phyloP scores from a whole-genome alignment of 2,888 invertebrate species.

The Lydus trimaculatus region DNA sequence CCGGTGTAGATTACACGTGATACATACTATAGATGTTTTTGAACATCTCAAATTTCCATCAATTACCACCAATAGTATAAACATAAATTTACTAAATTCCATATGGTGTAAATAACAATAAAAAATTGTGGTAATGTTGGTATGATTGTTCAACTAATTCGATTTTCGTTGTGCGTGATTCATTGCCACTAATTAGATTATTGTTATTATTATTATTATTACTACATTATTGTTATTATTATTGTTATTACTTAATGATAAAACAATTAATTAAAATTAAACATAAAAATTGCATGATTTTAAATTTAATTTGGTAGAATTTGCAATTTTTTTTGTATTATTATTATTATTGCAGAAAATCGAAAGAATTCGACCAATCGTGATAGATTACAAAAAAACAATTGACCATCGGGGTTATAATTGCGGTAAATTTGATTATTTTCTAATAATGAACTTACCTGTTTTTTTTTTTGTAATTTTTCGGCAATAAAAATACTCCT shows the following conservation, averaged over 20 bases:
- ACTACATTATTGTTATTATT: too few relatives aligned
- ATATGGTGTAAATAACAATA: background rate
- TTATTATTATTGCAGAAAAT: too few relatives aligned
- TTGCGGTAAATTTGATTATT: background rate
- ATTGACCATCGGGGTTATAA: background rate
- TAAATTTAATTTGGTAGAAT: background rate
- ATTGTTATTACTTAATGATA: background rate
- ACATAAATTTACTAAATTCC: background rate
- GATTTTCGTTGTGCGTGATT: background rate
- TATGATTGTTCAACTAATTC: background rate
- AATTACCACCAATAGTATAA: background rate
- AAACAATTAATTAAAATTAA: background rate
- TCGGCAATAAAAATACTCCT: background rate
- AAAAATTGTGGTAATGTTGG: background rate
- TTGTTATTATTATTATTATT: background rate
- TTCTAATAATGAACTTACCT: background rate
- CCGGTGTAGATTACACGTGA: too few relatives aligned
- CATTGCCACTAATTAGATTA: background rate
- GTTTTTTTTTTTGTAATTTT: background rate
- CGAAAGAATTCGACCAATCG: background rate
- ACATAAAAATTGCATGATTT: background rate
- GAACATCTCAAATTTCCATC: background rate
- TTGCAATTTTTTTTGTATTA: background rate
- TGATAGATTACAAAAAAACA: background rate
- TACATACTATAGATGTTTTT: background rate